A percentile compares a stretch with the other conserved stretches of the same genome.
Conservation (phyloP, 2,113 vertebrate species). For the Rhadina sibilatrix region DNA sequence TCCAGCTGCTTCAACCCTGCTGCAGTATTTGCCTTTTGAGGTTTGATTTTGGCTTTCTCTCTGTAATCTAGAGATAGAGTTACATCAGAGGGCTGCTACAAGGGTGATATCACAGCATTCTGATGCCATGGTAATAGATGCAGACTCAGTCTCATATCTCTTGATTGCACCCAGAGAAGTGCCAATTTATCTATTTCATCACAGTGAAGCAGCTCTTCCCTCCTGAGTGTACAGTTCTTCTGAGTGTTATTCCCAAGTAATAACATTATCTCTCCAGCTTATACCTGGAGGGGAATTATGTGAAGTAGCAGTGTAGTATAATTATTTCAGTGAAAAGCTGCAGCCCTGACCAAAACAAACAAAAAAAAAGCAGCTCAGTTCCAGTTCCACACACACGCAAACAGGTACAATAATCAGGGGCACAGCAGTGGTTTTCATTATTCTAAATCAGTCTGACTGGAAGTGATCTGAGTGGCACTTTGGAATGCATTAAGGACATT, state of each 20-base stretch:
- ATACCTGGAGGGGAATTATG: slow-evolving; percentile 36
- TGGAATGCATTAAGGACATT: not conserved
- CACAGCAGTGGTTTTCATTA: not conserved
- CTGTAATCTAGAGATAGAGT: not conserved
- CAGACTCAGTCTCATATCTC: not conserved
- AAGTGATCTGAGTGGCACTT: not conserved
- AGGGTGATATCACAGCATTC: not conserved
- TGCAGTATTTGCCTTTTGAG: not conserved
- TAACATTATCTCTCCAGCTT: not conserved
- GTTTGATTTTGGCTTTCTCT: not conserved
- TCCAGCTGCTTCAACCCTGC: not conserved
- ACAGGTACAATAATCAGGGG: not conserved
- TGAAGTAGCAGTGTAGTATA: not conserved
- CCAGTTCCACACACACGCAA: not conserved
- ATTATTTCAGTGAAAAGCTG: slow-evolving; percentile 17
- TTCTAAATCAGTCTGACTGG: not conserved
- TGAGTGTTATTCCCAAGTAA: slow-evolving; percentile 31
- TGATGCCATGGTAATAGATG: slow-evolving; percentile 25
- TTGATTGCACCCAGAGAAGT: slow-evolving; percentile 19
- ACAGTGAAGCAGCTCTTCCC: slow-evolving; percentile 23
- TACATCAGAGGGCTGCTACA: not conserved
- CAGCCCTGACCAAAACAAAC: not conserved
- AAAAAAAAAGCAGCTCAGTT: not conserved
- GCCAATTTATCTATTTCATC: slow-evolving; percentile 41
- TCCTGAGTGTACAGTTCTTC: slow-evolving; percentile 16